These are phyloP conservation scores for Lochmaea capreae DNA, from an alignment of 2,888 invertebrate genomes.

Conservation along the genomic window DNA sequence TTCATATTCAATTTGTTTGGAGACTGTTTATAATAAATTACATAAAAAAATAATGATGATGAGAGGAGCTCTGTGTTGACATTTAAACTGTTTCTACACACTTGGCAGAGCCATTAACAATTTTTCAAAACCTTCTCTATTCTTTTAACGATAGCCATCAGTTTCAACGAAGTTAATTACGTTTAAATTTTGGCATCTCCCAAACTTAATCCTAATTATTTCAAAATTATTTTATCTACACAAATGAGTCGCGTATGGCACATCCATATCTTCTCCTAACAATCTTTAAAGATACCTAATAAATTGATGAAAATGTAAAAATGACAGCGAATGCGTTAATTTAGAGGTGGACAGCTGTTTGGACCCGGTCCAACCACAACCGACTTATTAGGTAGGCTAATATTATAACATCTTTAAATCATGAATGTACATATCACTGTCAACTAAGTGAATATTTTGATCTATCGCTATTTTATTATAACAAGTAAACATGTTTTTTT, in stretches of 20 bases:
- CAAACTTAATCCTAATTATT: slow-evolving; percentile 36
- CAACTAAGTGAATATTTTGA: slow-evolving; percentile 37
- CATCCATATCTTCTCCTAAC: slow-evolving; percentile 49
- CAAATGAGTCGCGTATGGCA: slow-evolving; percentile 43
- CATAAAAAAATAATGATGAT: neutral
- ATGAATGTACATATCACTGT: slow-evolving; percentile 45
- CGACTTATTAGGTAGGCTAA: slow-evolving; percentile 49
- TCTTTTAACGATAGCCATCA: slow-evolving; percentile 26
- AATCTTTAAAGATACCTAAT: slow-evolving; percentile 53
- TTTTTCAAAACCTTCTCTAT: slow-evolving; percentile 25
- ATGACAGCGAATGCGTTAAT: slow-evolving; percentile 47
- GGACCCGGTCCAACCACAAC: slow-evolving; percentile 49
- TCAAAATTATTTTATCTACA: slow-evolving; percentile 39
- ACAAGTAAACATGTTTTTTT: slow-evolving; percentile 31
- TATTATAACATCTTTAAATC: slow-evolving; percentile 46
- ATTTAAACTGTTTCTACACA: slow-evolving; percentile 17
- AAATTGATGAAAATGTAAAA: slow-evolving; percentile 50
- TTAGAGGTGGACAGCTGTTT: slow-evolving; percentile 53
- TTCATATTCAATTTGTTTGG: too few species aligned
- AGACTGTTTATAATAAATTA: neutral
- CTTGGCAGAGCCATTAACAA: slow-evolving; percentile 5
- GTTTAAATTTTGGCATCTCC: slow-evolving; percentile 36
- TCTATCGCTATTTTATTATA: slow-evolving; percentile 26
- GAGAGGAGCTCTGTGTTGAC: slow-evolving; percentile 5
- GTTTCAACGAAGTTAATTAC: slow-evolving; percentile 36